A percentile compares a stretch with the other conserved stretches of the same genome.
These are phyloP conservation scores for Clarias laeviceps DNA, from an alignment of 2,797 vertebrate genomes.

Conservation along the genomic window DNA sequence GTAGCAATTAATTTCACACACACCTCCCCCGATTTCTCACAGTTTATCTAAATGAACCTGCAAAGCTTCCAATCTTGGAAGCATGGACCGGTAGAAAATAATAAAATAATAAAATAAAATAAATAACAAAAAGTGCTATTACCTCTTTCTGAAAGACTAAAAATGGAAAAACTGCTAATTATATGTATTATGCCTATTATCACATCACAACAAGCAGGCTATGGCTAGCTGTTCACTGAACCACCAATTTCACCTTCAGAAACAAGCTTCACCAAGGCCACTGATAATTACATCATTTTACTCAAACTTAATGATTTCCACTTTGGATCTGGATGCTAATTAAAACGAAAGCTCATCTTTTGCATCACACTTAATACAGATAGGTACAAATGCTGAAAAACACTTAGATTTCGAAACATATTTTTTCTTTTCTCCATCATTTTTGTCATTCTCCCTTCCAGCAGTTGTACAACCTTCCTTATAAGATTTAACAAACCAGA, in stretches of 20 bases:
- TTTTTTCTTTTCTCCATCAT: background rate
- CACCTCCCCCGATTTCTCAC: conserved; percentile 6
- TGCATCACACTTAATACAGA: background rate
- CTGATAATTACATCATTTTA: conserved; percentile 2
- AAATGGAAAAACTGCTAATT: background rate
- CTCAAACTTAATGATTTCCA: background rate
- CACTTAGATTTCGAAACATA: too few relatives aligned
- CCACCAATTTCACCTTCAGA: background rate
- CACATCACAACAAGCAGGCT: background rate
- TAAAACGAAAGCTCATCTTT: background rate
- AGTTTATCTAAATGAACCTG: background rate
- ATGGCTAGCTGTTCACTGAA: background rate
- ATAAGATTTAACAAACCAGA: background rate
- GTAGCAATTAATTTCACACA: conserved; percentile 19
- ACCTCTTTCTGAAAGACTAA: background rate
- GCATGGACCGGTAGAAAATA: background rate
- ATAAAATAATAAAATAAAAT: too few relatives aligned
- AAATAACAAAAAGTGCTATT: background rate
- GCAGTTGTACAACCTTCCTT: conserved; percentile 8
- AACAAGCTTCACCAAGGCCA: background rate
- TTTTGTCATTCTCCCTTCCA: background rate
- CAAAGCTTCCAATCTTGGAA: background rate
- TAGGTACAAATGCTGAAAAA: background rate
- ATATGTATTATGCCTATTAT: background rate
- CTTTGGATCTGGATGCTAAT: background rate